These are phyloP conservation scores for Aplocera efformata DNA, from an alignment of 2,888 invertebrate genomes.

Conservation along the genomic window DNA sequence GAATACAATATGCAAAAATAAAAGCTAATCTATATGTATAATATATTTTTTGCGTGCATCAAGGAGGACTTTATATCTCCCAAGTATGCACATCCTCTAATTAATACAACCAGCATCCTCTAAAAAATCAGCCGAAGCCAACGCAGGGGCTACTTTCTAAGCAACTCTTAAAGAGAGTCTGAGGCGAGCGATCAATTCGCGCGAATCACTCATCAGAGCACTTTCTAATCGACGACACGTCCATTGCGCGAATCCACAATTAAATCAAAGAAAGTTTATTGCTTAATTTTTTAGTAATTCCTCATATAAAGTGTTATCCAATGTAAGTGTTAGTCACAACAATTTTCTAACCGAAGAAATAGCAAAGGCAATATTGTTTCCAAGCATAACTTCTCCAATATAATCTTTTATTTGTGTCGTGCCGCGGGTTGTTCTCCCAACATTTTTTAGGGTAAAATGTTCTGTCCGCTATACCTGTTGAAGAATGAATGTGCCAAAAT, in stretches of 20 bases:
- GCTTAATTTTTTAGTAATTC: constrained; percentile 20
- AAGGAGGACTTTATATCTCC: constrained; percentile 2
- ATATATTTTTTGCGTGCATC: neutral
- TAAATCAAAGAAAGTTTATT: constrained; percentile 46
- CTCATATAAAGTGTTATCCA: neutral
- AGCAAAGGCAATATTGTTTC: no score
- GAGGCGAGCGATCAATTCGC: constrained; percentile 70
- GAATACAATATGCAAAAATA: no score
- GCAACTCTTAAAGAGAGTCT: constrained; percentile 63
- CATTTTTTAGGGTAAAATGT: no score
- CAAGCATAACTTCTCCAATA: neutral
- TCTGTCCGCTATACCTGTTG: no score
- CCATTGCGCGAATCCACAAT: constrained; percentile 55
- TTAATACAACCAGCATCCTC: constrained; percentile 52
- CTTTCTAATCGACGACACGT: constrained; percentile 71
- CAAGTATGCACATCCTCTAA: constrained; percentile 50
- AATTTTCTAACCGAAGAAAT: no score
- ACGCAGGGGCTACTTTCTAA: constrained; percentile 69
- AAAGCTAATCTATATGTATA: no score
- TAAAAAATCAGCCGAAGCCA: constrained; percentile 57
- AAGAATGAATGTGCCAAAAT: no score
- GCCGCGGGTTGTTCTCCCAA: no score
- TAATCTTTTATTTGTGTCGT: no score
- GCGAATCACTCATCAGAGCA: constrained; percentile 74
- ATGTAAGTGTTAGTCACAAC: no score